Base-by-base conservation (phyloP, 2,888 invertebrate species). In the Palloptera scutellata region DNA sequence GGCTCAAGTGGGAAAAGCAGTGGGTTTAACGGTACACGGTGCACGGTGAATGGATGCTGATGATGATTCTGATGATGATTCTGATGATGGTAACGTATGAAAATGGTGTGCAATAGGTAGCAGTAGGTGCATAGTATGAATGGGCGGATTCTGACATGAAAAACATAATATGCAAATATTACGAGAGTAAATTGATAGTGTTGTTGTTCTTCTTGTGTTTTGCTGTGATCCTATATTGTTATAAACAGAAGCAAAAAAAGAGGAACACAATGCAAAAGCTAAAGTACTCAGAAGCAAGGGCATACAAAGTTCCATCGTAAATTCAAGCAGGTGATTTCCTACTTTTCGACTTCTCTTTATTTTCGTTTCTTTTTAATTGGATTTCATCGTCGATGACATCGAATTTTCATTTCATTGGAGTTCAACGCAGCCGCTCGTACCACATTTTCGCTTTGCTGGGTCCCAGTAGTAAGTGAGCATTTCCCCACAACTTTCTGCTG, bases 141-240 rank as follows among this genome's bases (percentile, higher is more conserved):
- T 45, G 52, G 15, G 52, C 19, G 61, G 57, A 48, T 19, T 45
- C 52, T 13, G 45, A n/a, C 61, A 57, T 55, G 52, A n/a, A 61
- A 51, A 42, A 51, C 66, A 41, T 51, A 51, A 17, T 57, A 61
- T 67, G 61, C 62, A 67, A 67, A 67, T 67, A 67, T 66, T 43
- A 65, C 45, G 42, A 52, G 43, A 19, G 57, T 41, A 61, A 61
- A 66, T 67, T 67, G 66, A 67, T 67, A 62, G 58, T 45, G 58
- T 55, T 66, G 17, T 61, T 19, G 41, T 62, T 55, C 15, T 45
- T 48, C 30, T 55, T 48, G 48, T 48, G 8, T 15, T 48, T 48
- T 48, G 48, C 11, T 48, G 6, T 48, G 10, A 13, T 15, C 13
- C 10, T 48, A 30, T 30, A 30, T 30, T 30, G 30, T 30, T 30